A percentile compares a stretch with the other conserved stretches of the same genome.
phyloP scores from a whole-genome alignment of 1,140 invertebrate genomes.

The Bombyx mandarina region DNA sequence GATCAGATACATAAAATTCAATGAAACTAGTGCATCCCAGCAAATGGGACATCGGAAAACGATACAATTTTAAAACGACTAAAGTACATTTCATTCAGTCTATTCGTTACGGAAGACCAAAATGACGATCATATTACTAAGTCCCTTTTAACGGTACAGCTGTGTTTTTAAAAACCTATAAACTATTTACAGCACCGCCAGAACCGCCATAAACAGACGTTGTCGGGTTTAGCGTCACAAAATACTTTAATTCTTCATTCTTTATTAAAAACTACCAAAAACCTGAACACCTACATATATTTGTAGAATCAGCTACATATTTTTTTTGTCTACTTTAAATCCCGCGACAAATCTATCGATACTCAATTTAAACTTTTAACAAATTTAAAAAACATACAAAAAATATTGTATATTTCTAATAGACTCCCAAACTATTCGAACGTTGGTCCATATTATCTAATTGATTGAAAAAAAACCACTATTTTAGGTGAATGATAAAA shows the following conservation, averaged over 20 bases:
- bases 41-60: slow-evolving; percentile 31
- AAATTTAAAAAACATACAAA: slow-evolving; percentile 59
- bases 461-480: slow-evolving; percentile 10
- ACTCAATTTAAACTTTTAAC: slow-evolving; percentile 23
- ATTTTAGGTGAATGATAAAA: slow-evolving; percentile 12
- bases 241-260: no score
- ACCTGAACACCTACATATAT: background rate
- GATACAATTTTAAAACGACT: slow-evolving; percentile 26
- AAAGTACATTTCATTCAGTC: slow-evolving; percentile 41
- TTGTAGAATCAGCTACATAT: background rate
- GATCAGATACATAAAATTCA: slow-evolving; percentile 16
- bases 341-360: background rate
- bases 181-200: background rate
- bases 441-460: slow-evolving; percentile 58
- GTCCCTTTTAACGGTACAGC: background rate
- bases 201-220: background rate
- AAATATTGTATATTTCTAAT: slow-evolving; percentile 48
- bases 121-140: slow-evolving; percentile 1
- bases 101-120: slow-evolving; percentile 54
- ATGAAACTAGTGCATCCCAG: slow-evolving; percentile 64
- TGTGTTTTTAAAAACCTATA: background rate
- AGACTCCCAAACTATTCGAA: slow-evolving; percentile 47
- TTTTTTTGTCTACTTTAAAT: background rate
- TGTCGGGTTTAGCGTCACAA: background rate
- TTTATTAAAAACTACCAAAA: background rate